These are phyloP conservation scores for Drosophila formosana DNA, from an alignment of 2,888 invertebrate genomes.

Conservation along the genomic window DNA sequence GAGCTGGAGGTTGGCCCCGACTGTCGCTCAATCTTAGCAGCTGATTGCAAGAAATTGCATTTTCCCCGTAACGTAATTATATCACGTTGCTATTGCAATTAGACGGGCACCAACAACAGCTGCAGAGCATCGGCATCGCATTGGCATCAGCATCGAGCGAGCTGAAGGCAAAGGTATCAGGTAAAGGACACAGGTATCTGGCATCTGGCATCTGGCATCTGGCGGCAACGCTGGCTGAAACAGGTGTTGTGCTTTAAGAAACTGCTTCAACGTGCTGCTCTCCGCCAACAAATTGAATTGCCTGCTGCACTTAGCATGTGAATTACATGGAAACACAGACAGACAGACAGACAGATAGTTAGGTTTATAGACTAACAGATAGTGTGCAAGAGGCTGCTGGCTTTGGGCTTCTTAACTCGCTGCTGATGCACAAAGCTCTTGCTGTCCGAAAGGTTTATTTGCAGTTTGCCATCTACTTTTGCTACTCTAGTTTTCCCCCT, in stretches of 20 bases:
- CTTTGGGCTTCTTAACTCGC: conserved; percentile 39
- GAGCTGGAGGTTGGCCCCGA: conserved; percentile 14
- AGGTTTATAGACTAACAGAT: background rate
- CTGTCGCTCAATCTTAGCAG: conserved; percentile 43
- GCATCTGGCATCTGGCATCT: background rate
- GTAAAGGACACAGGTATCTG: conserved; percentile 6
- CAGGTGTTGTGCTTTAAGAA: conserved; percentile 55
- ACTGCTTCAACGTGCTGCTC: conserved; percentile 33
- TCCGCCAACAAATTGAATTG: conserved; percentile 65
- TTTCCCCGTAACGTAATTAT: conserved; percentile 66
- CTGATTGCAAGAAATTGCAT: conserved; percentile 70
- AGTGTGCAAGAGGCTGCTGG: conserved; percentile 6
- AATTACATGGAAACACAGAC: conserved; percentile 30
- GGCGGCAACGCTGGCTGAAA: conserved; percentile 4
- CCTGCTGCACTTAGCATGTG: conserved; percentile 70
- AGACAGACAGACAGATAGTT: background rate
- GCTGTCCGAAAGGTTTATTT: conserved; percentile 48
- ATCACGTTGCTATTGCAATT: conserved; percentile 70
- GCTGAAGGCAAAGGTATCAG: background rate
- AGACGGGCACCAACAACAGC: conserved; percentile 25
- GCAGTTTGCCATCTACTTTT: conserved; percentile 37
- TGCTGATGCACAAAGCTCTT: conserved; percentile 39
- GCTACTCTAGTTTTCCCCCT: conserved; percentile 23
- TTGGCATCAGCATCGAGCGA: background rate
- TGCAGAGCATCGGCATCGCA: background rate